These are phyloP conservation scores for Adoxophyes honmai DNA, from an alignment of 1,140 invertebrate species.

Conservation along the genomic window DNA sequence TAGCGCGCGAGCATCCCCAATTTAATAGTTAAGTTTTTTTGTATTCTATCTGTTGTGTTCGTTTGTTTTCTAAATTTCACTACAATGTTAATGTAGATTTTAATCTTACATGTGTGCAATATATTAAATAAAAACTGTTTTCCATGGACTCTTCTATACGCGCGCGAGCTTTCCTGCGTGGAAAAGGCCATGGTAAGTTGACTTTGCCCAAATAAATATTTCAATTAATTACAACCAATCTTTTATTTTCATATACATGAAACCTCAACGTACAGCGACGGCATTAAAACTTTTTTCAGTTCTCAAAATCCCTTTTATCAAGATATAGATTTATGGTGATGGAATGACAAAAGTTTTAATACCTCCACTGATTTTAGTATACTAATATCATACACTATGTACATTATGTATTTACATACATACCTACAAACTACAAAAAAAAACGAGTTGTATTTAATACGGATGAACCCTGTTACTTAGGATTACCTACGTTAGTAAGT, in stretches of 20 bases:
- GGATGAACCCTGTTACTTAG: too few species aligned
- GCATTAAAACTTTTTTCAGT: too few species aligned
- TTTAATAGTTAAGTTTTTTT: conserved; percentile 4
- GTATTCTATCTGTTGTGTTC: conserved; percentile 1
- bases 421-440: too few species aligned
- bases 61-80: conserved; percentile 13
- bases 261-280: too few species aligned
- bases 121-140: conserved; percentile 65
- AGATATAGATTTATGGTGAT: too few species aligned
- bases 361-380: too few species aligned
- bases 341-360: too few species aligned
- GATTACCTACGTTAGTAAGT: too few species aligned
- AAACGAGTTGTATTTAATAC: too few species aligned
- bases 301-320: too few species aligned
- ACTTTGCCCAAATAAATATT: conserved; percentile 60
- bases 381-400: too few species aligned
- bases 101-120: conserved; percentile 44
- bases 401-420: too few species aligned
- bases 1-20: conserved; percentile 1
- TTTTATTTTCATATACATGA: conserved; percentile 46
- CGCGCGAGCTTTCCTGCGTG: conserved; percentile 54
- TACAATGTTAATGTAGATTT: conserved; percentile 24
- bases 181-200: conserved; percentile 73
- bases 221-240: conserved; percentile 27
- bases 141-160: conserved; percentile 70